These are phyloP conservation scores for Pantelozetes paolii DNA, from an alignment of 2,888 invertebrate genomes.

Conservation along the genomic window DNA sequence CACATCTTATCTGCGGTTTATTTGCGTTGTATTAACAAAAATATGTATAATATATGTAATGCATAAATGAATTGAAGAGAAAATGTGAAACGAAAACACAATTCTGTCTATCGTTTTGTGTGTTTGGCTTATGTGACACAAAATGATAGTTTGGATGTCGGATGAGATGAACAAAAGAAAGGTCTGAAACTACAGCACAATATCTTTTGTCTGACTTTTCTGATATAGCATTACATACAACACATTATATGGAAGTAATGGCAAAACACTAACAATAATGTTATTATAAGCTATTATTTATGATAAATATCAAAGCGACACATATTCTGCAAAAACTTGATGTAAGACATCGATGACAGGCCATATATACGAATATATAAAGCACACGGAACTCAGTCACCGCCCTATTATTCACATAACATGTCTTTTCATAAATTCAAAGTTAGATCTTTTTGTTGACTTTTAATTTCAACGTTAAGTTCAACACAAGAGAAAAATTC, in stretches of 20 bases:
- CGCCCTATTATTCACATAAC: slow-evolving; percentile 1
- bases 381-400: not conserved
- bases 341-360: slow-evolving; percentile 11
- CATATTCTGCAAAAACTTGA: slow-evolving; percentile 4
- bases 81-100: slow-evolving; percentile 16
- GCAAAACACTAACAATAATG: slow-evolving; percentile 33
- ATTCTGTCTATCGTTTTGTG: not conserved
- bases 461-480: slow-evolving; percentile 14
- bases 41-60: slow-evolving; percentile 22
- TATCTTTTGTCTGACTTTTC: slow-evolving; percentile 21
- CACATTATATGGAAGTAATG: slow-evolving; percentile 4
- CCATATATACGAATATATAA: not conserved
- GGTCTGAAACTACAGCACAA: not conserved
- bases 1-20: not conserved
- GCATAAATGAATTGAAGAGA: slow-evolving; percentile 28
- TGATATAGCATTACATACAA: slow-evolving; percentile 27
- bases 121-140: slow-evolving; percentile 19
- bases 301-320: slow-evolving; percentile 31
- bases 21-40: not conserved
- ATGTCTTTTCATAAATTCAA: not conserved
- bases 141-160: slow-evolving; percentile 17
- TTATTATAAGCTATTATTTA: slow-evolving; percentile 36
- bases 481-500: not conserved
- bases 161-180: not conserved
- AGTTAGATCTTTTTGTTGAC: slow-evolving; percentile 21